Percentiles rank a stretch among this genome's conserved stretches.
Conservation (phyloP, 2,888 invertebrate genomes). For the Punctoribates punctum region DNA sequence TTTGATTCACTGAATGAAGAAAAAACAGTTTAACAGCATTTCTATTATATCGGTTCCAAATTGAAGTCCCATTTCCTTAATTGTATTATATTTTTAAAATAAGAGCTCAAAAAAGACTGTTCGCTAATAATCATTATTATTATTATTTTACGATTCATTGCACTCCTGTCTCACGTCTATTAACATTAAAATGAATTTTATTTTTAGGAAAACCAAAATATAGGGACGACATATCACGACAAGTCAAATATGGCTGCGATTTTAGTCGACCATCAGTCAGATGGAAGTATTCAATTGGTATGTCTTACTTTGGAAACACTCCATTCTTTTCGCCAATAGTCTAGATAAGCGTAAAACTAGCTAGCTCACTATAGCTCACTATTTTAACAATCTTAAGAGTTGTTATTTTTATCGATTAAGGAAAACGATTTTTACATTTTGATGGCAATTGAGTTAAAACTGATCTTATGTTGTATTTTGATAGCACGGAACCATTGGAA, state of each 20-base stretch:
- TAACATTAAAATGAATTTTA: constrained; percentile 16
- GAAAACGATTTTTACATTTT: not conserved
- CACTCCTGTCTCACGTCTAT: constrained; percentile 1
- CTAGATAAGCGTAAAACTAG: no score
- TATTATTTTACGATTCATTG: constrained; percentile 15
- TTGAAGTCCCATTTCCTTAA: constrained; percentile 12
- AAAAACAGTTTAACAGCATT: not conserved
- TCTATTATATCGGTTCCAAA: not conserved
- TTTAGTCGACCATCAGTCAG: constrained; percentile 73
- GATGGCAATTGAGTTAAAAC: not conserved
- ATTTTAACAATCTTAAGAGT: not conserved
- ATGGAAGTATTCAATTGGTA: constrained; percentile 79
- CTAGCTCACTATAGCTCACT: no score
- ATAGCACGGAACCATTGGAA: constrained; percentile 87
- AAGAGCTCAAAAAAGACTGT: not conserved
- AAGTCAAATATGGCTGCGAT: constrained; percentile 79
- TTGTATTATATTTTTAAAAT: constrained; percentile 12
- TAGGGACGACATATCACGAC: constrained; percentile 85
- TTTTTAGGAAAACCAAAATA: constrained; percentile 52
- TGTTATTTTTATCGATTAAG: not conserved
- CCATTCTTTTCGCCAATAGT: no score
- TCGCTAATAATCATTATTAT: not conserved
- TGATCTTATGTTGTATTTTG: not conserved
- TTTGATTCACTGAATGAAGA: not conserved
- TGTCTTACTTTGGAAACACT: no score